These are phyloP conservation scores for Conops quadrifasciatus DNA, from an alignment of 2,888 invertebrate genomes.

Conservation along the genomic window DNA sequence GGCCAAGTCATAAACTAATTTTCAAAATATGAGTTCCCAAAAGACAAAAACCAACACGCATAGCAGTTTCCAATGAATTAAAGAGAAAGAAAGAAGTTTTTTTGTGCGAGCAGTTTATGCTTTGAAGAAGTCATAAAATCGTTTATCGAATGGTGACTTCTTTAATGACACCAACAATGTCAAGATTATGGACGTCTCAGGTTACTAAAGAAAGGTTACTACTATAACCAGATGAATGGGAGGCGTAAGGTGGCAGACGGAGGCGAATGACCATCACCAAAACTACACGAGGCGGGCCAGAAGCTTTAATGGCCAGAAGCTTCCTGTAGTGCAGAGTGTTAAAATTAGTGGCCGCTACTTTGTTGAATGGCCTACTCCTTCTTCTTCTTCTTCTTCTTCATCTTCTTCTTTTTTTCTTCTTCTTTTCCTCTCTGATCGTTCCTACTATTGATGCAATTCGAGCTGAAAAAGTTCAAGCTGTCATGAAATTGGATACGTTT, in stretches of 20 bases:
- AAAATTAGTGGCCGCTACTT: too few species aligned
- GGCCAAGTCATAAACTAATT: too few species aligned
- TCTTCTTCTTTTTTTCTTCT: too few species aligned
- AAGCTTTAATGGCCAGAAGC: too few species aligned
- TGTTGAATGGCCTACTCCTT: too few species aligned
- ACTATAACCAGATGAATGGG: conserved; percentile 50
- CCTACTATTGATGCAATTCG: not conserved
- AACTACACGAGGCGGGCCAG: too few species aligned
- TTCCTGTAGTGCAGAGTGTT: too few species aligned
- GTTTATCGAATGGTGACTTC: conserved; percentile 63
- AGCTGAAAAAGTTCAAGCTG: conserved; percentile 16
- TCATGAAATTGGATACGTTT: conserved; percentile 62
- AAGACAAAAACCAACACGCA: not conserved
- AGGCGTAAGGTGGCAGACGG: too few species aligned
- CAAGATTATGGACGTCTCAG: too few species aligned
- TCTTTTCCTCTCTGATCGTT: too few species aligned
- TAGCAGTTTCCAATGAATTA: not conserved
- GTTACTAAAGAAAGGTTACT: conserved; percentile 38
- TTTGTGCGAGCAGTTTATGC: conserved; percentile 53
- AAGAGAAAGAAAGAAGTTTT: not conserved
- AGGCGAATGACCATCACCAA: too few species aligned
- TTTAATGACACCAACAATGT: conserved; percentile 45
- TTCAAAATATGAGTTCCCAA: not conserved
- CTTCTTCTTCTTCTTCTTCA: too few species aligned
- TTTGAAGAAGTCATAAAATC: conserved; percentile 61